Percentiles rank a stretch among this genome's conserved stretches.
These are phyloP conservation scores for Falco naumanni DNA, from an alignment of 2,797 vertebrate species.

Conservation along the genomic window DNA sequence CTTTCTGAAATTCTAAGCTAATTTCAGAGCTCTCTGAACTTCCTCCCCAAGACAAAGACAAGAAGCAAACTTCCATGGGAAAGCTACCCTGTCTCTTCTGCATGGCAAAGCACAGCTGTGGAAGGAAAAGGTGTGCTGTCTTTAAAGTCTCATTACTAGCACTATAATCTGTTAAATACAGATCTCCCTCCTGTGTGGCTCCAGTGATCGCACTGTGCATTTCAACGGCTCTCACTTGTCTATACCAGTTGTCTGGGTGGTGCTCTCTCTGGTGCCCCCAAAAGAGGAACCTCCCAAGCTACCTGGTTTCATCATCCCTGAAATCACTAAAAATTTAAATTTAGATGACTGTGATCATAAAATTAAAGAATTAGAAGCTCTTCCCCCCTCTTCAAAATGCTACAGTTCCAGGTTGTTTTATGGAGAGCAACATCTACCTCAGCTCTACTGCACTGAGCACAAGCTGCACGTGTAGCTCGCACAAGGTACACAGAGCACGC, in stretches of 20 bases:
- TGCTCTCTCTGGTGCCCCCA: background rate
- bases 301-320: background rate
- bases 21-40: slow-evolving; percentile 32
- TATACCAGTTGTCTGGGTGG: background rate
- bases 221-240: background rate
- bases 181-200: background rate
- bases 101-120: background rate
- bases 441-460: background rate
- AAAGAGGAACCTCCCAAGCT: background rate
- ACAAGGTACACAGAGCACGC: background rate
- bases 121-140: slow-evolving; percentile 11
- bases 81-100: background rate
- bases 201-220: fast-evolving
- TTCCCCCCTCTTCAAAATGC: background rate
- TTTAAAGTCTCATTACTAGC: slow-evolving; percentile 31
- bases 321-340: background rate
- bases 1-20: slow-evolving; percentile 26
- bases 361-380: background rate
- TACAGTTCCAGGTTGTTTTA: background rate
- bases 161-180: background rate
- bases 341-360: background rate
- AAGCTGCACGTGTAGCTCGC: background rate
- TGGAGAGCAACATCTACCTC: fast-evolving
- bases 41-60: slow-evolving; percentile 33
- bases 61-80: background rate